phyloP scores from a whole-genome alignment of 1,140 invertebrate species.

The Ips nitidus region DNA sequence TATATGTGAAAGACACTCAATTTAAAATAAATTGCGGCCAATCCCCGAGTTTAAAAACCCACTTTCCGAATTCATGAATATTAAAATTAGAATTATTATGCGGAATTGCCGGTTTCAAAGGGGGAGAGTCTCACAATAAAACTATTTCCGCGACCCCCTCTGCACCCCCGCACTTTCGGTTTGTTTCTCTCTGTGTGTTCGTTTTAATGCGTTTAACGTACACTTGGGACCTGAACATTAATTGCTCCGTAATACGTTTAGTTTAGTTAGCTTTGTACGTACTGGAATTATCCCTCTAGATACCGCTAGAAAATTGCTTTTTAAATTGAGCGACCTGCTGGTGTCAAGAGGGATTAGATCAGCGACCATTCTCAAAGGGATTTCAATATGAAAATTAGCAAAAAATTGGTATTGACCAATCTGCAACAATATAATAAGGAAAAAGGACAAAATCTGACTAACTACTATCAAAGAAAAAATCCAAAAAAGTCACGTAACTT shows the following conservation, averaged over 20 bases:
- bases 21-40: conserved; percentile 26
- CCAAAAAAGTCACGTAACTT: too few relatives aligned
- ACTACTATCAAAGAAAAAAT: too few relatives aligned
- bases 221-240: not conserved
- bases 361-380: too few relatives aligned
- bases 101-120: conserved; percentile 22
- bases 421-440: too few relatives aligned
- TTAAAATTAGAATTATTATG: conserved; percentile 32
- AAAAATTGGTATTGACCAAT: too few relatives aligned
- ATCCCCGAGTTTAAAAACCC: conserved; percentile 25
- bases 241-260: not conserved
- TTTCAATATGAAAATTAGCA: too few relatives aligned
- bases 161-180: conserved; percentile 11
- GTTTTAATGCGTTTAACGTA: conserved; percentile 12
- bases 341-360: too few relatives aligned
- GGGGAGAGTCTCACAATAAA: conserved; percentile 17
- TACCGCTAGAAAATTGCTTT: too few relatives aligned
- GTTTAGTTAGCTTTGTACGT: too few relatives aligned
- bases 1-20: conserved; percentile 25
- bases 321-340: too few relatives aligned
- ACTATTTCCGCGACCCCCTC: conserved; percentile 5
- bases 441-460: too few relatives aligned
- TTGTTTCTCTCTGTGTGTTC: not conserved
- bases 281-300: too few relatives aligned
- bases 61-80: conserved; percentile 30